Evolutionary conservation across 1,140 invertebrate species (phyloP).

Genomic region (Leguminivora glycinivorella): DNA sequence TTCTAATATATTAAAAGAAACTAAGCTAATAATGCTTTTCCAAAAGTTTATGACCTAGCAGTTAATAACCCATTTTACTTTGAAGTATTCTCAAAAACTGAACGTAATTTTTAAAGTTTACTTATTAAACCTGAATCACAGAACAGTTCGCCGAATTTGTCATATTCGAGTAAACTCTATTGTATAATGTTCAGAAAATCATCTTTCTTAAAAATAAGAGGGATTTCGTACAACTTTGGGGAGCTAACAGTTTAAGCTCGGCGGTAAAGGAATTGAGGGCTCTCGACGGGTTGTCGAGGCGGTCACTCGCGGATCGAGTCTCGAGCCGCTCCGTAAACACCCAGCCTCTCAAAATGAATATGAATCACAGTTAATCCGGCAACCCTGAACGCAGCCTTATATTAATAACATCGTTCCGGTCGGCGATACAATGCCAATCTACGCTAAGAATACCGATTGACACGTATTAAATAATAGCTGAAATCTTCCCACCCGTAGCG

Average conservation of each 20-base stretch:
- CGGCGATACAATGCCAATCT: not conserved
- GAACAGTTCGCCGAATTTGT: conserved; percentile 5
- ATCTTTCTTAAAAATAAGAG: conserved; percentile 1
- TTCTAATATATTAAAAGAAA: conserved; percentile 1
- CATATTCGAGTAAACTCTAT: not conserved
- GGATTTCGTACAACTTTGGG: not conserved
- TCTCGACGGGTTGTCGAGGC: conserved; percentile 6
- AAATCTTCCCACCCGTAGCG: not conserved
- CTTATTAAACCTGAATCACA: conserved; percentile 1
- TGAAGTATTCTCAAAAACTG: conserved; percentile 22
- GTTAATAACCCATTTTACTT: conserved; percentile 20
- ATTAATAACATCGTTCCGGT: not conserved
- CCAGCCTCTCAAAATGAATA: conserved; percentile 2
- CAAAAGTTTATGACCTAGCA: not conserved
- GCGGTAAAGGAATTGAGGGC: not conserved
- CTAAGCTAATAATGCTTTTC: conserved; percentile 17
- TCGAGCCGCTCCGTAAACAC: conserved; percentile 8
- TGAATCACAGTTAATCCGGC: not conserved
- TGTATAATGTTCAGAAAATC: not conserved
- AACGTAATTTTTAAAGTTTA: not conserved
- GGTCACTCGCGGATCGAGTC: conserved; percentile 22
- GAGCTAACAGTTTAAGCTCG: conserved; percentile 5
- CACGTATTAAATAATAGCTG: not conserved
- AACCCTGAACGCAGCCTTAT: conserved; percentile 6
- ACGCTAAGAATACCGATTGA: not conserved